A percentile compares a stretch with the other conserved stretches of the same genome.
phyloP scores from a whole-genome alignment of 2,888 invertebrate genomes.

The Sericinus montela region DNA sequence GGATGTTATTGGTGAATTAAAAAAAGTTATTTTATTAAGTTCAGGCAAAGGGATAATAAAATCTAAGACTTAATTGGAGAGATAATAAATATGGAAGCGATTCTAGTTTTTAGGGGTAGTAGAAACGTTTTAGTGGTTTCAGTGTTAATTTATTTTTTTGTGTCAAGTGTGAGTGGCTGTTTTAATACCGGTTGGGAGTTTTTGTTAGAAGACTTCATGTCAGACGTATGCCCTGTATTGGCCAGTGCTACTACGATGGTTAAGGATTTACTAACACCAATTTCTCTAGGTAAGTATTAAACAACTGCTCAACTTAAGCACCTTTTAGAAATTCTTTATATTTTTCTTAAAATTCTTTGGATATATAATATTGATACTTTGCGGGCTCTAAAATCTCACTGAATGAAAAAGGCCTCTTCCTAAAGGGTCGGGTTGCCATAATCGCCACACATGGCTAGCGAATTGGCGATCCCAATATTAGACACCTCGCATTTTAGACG shows the following conservation, averaged over 20 bases:
- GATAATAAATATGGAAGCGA: conserved; percentile 9
- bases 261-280: conserved; percentile 45
- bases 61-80: no score
- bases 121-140: conserved; percentile 33
- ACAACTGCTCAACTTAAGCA: neutral
- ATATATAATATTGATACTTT: no score
- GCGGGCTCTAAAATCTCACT: no score
- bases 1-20: neutral
- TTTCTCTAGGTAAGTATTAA: conserved; percentile 22
- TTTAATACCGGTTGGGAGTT: conserved; percentile 55
- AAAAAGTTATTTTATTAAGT: conserved; percentile 15
- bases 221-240: conserved; percentile 52
- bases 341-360: no score
- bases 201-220: conserved; percentile 48
- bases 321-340: no score
- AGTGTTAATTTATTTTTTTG: conserved; percentile 34
- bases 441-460: no score
- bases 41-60: neutral
- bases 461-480: no score
- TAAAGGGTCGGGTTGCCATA: no score
- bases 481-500: no score
- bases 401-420: no score
- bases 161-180: conserved; percentile 40
- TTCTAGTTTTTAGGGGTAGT: conserved; percentile 25
- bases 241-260: conserved; percentile 42